Evolutionary conservation across 2,797 vertebrate genomes (phyloP).

Genomic region (Gymnoscopelus microlampas): DNA sequence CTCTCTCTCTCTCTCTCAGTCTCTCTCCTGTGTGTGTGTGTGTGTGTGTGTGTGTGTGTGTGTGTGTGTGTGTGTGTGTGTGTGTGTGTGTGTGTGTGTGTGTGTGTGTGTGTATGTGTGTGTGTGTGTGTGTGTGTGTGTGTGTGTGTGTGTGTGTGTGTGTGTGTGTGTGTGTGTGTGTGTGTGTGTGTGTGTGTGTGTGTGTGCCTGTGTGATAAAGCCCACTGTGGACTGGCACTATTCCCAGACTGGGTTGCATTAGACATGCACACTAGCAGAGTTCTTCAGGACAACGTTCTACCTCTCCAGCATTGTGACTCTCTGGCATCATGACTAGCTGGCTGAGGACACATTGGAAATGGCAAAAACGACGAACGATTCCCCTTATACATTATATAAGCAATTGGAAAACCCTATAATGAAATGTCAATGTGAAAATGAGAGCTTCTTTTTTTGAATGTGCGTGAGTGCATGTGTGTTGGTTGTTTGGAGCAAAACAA

Average conservation of each 20-base stretch:
- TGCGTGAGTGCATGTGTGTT: neutral
- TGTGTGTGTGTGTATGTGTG: neutral
- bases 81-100: slow-evolving; percentile 4
- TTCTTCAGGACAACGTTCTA: slow-evolving; percentile 77
- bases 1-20: neutral
- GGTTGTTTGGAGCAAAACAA: neutral
- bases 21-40: neutral
- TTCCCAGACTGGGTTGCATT: slow-evolving; percentile 80
- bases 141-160: slow-evolving; percentile 36
- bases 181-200: slow-evolving; percentile 65
- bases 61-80: neutral
- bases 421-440: slow-evolving; percentile 1
- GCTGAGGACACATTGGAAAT: slow-evolving; percentile 61
- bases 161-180: slow-evolving; percentile 69
- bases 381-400: slow-evolving; percentile 40
- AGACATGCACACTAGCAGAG: slow-evolving; percentile 79
- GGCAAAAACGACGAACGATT: slow-evolving; percentile 54
- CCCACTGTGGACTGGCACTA: slow-evolving; percentile 79
- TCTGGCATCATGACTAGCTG: slow-evolving; percentile 55
- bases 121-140: neutral
- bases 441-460: neutral
- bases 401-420: slow-evolving; percentile 33
- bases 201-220: slow-evolving; percentile 73
- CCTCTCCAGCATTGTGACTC: slow-evolving; percentile 65
- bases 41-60: slow-evolving; percentile 6